Evolutionary conservation across 2,797 vertebrate genomes (phyloP).

Genomic region (Heliangelus exortis): DNA sequence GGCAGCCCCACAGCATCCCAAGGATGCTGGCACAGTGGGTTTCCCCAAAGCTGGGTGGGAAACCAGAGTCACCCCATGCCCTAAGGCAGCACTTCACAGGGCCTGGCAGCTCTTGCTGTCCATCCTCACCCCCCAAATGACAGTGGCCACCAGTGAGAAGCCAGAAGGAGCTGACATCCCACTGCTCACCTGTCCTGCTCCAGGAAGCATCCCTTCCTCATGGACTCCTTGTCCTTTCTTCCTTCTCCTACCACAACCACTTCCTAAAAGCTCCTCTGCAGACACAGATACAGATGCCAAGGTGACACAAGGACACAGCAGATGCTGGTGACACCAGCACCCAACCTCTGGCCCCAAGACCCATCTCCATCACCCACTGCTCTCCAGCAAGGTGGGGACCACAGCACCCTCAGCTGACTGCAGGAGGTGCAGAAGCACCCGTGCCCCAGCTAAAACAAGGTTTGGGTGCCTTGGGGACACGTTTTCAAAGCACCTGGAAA

Average conservation of each 20-base stretch:
- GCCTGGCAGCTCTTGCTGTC: background rate
- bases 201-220: background rate
- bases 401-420: background rate
- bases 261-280: background rate
- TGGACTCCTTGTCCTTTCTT: accelerated
- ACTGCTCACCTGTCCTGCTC: background rate
- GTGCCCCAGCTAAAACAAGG: background rate
- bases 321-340: background rate
- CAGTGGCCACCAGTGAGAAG: accelerated
- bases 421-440: accelerated
- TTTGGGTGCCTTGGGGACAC: background rate
- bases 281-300: accelerated
- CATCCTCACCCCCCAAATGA: accelerated
- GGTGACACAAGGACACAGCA: background rate
- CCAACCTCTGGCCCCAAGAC: background rate
- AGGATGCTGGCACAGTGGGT: accelerated
- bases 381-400: accelerated
- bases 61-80: background rate
- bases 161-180: background rate
- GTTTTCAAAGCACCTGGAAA: background rate
- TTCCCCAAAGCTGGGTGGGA: background rate
- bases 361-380: background rate
- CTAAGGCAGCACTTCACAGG: background rate
- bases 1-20: accelerated
- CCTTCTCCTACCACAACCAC: background rate